These are phyloP conservation scores for Drepana falcataria DNA, from an alignment of 2,888 invertebrate genomes.

Conservation along the genomic window DNA sequence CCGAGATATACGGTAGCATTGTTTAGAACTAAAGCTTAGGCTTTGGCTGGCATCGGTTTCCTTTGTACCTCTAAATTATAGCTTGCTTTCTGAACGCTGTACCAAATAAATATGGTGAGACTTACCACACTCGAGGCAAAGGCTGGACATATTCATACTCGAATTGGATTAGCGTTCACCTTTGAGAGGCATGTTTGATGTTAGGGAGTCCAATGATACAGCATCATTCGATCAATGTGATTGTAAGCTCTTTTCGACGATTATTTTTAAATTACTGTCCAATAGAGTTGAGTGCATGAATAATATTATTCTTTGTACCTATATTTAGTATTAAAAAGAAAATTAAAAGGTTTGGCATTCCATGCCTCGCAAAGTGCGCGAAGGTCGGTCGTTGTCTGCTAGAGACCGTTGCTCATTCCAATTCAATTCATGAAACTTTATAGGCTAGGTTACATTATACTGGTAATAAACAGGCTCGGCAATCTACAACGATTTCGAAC, in stretches of 20 bases:
- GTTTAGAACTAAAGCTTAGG: not conserved
- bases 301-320: slow-evolving; percentile 13
- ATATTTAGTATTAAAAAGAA: not conserved
- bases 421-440: not conserved
- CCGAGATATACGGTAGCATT: slow-evolving; percentile 3
- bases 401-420: slow-evolving; percentile 1
- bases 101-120: not conserved
- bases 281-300: slow-evolving; percentile 11
- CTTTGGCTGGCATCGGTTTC: not conserved
- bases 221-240: not conserved
- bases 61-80: not conserved
- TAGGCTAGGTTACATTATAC: not conserved
- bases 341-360: not conserved
- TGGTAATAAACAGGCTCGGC: not conserved
- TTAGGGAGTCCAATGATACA: too few relatives aligned
- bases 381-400: slow-evolving; percentile 26
- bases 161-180: too few relatives aligned
- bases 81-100: not conserved
- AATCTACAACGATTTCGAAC: not conserved
- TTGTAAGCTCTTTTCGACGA: slow-evolving; percentile 2
- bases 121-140: too few relatives aligned
- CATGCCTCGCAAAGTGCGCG: slow-evolving; percentile 7
- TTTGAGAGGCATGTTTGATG: too few relatives aligned
- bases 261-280: too few relatives aligned
- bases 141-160: too few relatives aligned